Evolutionary conservation across 2,797 vertebrate genomes (phyloP).

Genomic region (Lutjanus argentimaculatus): DNA sequence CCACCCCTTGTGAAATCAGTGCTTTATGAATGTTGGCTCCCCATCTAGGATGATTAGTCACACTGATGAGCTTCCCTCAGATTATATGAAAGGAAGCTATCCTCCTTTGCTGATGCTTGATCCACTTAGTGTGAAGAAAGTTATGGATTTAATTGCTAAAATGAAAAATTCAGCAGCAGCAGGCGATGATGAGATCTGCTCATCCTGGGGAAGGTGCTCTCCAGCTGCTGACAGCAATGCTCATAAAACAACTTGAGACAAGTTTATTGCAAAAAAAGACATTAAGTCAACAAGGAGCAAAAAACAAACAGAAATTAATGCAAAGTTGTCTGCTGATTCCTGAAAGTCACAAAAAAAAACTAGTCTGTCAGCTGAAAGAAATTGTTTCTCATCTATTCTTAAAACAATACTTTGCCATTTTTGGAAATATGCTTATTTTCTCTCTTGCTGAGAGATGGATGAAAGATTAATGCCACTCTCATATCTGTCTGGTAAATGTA

Average conservation of each 20-base stretch:
- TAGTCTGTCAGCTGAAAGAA: background rate
- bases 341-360: conserved; percentile 2
- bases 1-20: conserved; percentile 39
- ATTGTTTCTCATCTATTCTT: background rate
- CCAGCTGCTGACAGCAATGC: conserved; percentile 22
- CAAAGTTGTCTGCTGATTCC: background rate
- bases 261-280: conserved; percentile 18
- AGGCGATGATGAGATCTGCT: conserved; percentile 31
- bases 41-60: conserved; percentile 54
- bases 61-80: conserved; percentile 51
- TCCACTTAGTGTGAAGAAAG: conserved; percentile 39
- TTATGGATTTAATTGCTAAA: conserved; percentile 41
- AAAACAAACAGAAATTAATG: conserved; percentile 26
- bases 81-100: conserved; percentile 42
- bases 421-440: background rate
- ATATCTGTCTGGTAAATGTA: background rate
- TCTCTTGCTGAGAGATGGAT: background rate
- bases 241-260: background rate
- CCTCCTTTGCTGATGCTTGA: conserved; percentile 41
- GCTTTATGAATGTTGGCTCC: conserved; percentile 36
- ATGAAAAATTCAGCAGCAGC: conserved; percentile 40
- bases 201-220: conserved; percentile 19
- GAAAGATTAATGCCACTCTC: background rate
- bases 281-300: conserved; percentile 12
- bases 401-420: background rate